Base-by-base conservation (phyloP, 2,113 vertebrate species). In the Pundamilia nyererei region DNA sequence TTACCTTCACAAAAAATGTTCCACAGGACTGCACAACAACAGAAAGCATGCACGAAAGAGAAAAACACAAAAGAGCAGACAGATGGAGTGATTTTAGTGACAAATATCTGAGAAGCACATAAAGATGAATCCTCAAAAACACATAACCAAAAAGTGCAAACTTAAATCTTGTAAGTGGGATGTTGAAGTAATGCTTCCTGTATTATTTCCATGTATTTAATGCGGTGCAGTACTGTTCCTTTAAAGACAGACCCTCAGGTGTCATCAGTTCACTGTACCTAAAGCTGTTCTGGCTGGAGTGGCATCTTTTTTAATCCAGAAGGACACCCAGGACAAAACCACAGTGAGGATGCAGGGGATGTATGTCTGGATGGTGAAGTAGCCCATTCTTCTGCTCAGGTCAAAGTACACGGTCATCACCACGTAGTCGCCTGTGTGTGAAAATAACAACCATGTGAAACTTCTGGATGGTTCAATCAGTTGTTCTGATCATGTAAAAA, bases 251-350 rank as follows among this genome's bases (percentile, higher is more conserved):
- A 77, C 24, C 72, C 26, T 51, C 72, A 51, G 26, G 45, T 31
- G 72, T 2, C 9, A 49, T 51, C 7, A 35, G 60, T 9, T 4
- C 62, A 29, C 26, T 11, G 26, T 65, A 99, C 98, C 98, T 95
- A 99, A 92, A 89, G 98, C 97, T 24, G 98, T 99, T 93, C 98
- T 97, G 92, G 98, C 98, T 81, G 98, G 98, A 17, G 98, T 99
- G 65, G 98, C 98, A 70, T 99, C 98, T 92, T 99, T 98, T 95
- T 99, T 99, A 91, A 99, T 99, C 98, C 98, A 99, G 93, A 99
- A 99, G 5, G 98, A 99, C 17, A 99, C 98, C 98, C 98, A 99
- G 54, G 98, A 99, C 53, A 99, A 96, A 75, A 99, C 98, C 90
- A 99, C 98, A 5, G 98, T 99, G 89, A 99, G 96, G 92, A 99